Evolutionary conservation across 2,888 invertebrate genomes (phyloP).

Genomic region (Andricus curvator): DNA sequence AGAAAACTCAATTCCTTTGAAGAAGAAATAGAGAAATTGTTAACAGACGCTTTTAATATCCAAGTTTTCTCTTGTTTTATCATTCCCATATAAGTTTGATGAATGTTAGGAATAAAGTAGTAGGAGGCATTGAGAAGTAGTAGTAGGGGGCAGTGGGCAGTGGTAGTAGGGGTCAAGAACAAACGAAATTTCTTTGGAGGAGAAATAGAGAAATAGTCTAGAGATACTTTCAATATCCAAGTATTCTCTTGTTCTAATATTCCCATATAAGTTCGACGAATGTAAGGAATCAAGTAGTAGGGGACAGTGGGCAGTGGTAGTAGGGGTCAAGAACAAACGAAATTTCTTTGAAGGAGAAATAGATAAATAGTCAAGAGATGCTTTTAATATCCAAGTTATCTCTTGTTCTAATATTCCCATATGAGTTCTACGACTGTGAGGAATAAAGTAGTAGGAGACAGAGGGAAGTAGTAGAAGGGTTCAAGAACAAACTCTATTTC

Average conservation of each 20-base stretch:
- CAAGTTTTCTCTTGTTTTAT: too few relatives aligned
- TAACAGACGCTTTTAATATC: too few relatives aligned
- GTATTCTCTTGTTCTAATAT: slow-evolving; percentile 19
- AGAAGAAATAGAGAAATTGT: too few relatives aligned
- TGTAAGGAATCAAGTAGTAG: neutral
- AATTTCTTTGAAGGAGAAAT: neutral
- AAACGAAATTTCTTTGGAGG: neutral
- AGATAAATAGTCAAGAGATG: neutral
- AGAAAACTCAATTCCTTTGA: neutral
- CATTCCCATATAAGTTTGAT: too few relatives aligned
- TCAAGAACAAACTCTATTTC: neutral
- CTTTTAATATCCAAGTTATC: neutral
- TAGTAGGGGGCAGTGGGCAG: too few relatives aligned
- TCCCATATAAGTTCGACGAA: slow-evolving; percentile 10
- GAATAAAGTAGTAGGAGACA: neutral
- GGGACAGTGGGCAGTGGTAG: neutral
- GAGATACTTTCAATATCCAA: neutral
- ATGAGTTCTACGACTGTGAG: slow-evolving; percentile 9
- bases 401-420: neutral
- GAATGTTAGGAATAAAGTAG: too few relatives aligned
- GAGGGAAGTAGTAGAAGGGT: neutral
- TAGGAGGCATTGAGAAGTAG: too few relatives aligned
- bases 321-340: slow-evolving; percentile 9
- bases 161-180: too few relatives aligned
- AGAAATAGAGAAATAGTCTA: neutral